Evolutionary conservation across 2,113 vertebrate genomes (phyloP).

Genomic region (Pachyramphus minor): DNA sequence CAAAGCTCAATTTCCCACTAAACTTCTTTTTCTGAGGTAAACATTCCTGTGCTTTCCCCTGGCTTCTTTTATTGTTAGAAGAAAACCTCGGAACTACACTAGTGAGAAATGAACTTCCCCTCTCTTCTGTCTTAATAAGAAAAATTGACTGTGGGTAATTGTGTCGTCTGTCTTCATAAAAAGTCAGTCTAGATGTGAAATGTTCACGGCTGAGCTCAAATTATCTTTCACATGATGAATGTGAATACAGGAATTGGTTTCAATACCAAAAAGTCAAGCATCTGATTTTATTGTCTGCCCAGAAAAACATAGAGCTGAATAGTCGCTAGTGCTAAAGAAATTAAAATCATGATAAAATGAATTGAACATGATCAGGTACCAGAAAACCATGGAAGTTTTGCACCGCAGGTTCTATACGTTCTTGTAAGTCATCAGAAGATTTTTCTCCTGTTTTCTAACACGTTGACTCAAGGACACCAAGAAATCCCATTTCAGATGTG

Average conservation of each 20-base stretch:
- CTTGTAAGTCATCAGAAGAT: background rate
- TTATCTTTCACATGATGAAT: background rate
- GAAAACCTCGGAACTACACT: background rate
- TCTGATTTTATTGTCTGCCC: background rate
- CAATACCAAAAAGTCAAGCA: background rate
- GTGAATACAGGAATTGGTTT: background rate
- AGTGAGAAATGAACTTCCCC: background rate
- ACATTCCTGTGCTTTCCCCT: background rate
- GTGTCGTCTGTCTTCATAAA: background rate
- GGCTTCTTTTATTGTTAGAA: background rate
- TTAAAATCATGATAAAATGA: background rate
- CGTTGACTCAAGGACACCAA: background rate
- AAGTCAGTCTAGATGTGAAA: background rate
- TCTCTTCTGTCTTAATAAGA: background rate
- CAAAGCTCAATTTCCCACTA: background rate
- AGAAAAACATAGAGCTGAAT: background rate
- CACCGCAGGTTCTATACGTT: background rate
- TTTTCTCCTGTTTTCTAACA: background rate
- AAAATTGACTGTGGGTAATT: background rate
- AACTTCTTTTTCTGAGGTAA: background rate
- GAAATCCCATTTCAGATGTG: background rate
- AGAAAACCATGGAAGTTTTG: background rate
- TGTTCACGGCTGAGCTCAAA: background rate
- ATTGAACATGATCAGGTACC: background rate
- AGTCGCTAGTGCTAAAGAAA: background rate